Evolutionary conservation across 37 sponge, comb jelly and placozoan genomes (phyloP).

Genomic region (Beroe ovata): DNA sequence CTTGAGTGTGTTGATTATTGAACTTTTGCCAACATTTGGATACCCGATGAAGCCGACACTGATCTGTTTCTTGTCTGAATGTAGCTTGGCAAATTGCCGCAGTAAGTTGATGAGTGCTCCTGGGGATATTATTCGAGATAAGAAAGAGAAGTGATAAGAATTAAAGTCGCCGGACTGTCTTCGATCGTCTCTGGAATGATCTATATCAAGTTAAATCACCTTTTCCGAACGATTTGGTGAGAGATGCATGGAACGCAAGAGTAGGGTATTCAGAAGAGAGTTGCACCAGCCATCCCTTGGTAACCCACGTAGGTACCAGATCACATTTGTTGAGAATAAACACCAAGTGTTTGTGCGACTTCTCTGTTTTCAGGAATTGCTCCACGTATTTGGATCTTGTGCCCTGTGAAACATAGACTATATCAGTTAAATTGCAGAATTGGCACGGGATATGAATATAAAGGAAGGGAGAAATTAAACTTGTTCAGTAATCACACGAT

Average conservation of each 20-base stretch:
- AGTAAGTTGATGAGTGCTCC: conserved; percentile 90
- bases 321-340: conserved; percentile 99
- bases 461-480: background rate
- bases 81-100: conserved; percentile 94
- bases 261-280: conserved; percentile 93
- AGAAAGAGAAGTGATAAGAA: too few species aligned
- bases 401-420: too few species aligned
- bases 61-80: conserved; percentile 94
- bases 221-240: conserved; percentile 96
- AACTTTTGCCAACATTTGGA: conserved; percentile 98
- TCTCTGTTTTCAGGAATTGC: conserved; percentile 82
- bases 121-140: background rate
- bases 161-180: background rate
- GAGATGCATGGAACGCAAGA: conserved; percentile 95
- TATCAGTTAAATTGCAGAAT: too few species aligned
- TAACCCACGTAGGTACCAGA: conserved; percentile 96
- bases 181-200: background rate
- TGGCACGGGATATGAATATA: background rate
- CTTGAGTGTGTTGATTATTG: conserved; percentile 93
- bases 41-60: conserved; percentile 99
- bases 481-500: background rate
- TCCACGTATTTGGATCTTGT: conserved; percentile 92
- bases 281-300: conserved; percentile 83
- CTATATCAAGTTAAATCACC: conserved; percentile 68
- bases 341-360: conserved; percentile 92